phyloP scores from a whole-genome alignment of 2,113 vertebrate genomes.

The Heloderma charlesbogerti region DNA sequence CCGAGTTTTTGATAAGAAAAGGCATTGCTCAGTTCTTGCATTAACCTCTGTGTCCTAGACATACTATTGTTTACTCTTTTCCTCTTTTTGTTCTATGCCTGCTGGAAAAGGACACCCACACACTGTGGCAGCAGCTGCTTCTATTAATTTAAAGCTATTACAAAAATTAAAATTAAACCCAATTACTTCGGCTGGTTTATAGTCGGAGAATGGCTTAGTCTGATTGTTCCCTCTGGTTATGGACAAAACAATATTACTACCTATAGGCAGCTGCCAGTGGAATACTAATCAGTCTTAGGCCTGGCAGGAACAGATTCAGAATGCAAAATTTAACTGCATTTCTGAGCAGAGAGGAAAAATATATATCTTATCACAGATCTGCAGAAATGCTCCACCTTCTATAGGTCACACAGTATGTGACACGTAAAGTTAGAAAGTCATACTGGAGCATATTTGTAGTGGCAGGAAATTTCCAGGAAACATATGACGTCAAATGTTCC shows the following conservation, averaged over 20 bases:
- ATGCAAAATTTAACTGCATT: conserved; percentile 62
- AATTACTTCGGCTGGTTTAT: conserved; percentile 86
- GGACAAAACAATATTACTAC: conserved; percentile 82
- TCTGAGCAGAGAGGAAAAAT: conserved; percentile 41
- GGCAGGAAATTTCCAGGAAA: conserved; percentile 55
- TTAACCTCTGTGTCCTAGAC: conserved; percentile 83
- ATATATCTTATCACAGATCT: conserved; percentile 67
- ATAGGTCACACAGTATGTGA: conserved; percentile 40
- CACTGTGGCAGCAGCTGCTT: conserved; percentile 83
- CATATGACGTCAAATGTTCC: not conserved
- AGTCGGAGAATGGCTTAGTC: conserved; percentile 76
- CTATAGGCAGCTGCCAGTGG: conserved; percentile 77
- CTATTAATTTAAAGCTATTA: conserved; percentile 88
- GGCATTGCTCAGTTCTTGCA: conserved; percentile 78
- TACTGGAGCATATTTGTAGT: conserved; percentile 34
- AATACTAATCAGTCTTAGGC: conserved; percentile 85
- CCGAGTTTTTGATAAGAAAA: conserved; percentile 75
- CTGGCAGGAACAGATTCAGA: conserved; percentile 69
- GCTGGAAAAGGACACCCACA: conserved; percentile 84
- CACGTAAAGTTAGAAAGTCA: conserved; percentile 38
- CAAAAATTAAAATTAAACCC: conserved; percentile 88
- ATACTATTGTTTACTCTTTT: conserved; percentile 79
- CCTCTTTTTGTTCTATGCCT: conserved; percentile 73
- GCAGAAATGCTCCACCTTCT: conserved; percentile 62
- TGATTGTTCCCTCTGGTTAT: conserved; percentile 89